Base-by-base conservation (phyloP, 2,113 vertebrate species). In the Abramis brama region DNA sequence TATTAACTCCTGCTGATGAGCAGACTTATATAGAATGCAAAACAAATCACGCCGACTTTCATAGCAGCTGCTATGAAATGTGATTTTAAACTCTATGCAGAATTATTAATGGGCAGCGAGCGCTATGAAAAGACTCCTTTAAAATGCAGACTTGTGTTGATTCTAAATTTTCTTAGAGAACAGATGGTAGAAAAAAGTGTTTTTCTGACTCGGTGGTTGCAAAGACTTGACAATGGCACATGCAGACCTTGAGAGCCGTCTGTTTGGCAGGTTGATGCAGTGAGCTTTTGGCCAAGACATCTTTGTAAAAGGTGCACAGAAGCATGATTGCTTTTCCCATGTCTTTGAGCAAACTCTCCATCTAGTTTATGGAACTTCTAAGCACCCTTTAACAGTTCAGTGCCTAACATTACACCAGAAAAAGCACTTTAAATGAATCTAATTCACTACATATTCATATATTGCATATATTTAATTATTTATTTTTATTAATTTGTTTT, bases 1-100 rank as follows among this genome's bases (percentile, higher is more conserved):
- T 88, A 91, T 93, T 93, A 93, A 91, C 88, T 88, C 82, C 68
- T 71, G 50, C 64, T 89, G 87, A 92, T 92, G 87, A 87, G 89
- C 59, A 52, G 55, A 86, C 88, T 86, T 88, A 57, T 88, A 85
- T 83, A 86, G 90, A 90, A 89, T 79, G 36, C 84, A 77, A 91
- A 91, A 90, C 87, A 89, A 91, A 89, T 90, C 76, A 85, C 6
- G 80, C 39, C 66, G 74, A 82, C 80, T 79, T 86, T 82, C 47
- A 82, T 73, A 71, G 68, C 9, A n/a, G 57, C 78, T 62, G 10
- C 39, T 11, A 11, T 43, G 33, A 45, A 70, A 82, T 55, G 33
- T 55, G 57, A 60, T 15, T 85, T 83, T 76, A 71, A 73, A 86
- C 27, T 57, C 52, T 36, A 27, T 73, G 43, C 75, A 2, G 21